phyloP scores from a whole-genome alignment of 2,888 invertebrate genomes.

The Drosophila prolongata region DNA sequence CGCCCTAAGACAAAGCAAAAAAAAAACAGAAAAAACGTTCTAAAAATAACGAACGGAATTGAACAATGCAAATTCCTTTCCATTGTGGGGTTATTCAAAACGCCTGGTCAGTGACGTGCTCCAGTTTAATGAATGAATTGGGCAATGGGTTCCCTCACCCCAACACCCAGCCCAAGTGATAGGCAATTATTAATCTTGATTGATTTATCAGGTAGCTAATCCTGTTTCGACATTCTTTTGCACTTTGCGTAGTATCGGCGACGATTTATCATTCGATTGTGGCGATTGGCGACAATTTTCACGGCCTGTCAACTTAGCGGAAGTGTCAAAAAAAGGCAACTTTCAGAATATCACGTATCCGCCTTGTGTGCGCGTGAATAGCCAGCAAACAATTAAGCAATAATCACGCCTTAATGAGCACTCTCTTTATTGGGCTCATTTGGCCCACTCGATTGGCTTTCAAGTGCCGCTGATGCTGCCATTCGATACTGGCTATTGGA shows the following conservation, averaged over 20 bases:
- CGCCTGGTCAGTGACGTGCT: conserved; percentile 64
- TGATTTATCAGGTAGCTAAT: conserved; percentile 75
- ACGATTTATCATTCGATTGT: conserved; percentile 74
- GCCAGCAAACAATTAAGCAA: conserved; percentile 71
- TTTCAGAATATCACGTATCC: conserved; percentile 61
- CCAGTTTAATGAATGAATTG: conserved; percentile 56
- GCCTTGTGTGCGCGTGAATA: conserved; percentile 54
- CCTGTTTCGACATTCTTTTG: conserved; percentile 76
- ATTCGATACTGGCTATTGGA: conserved; percentile 11
- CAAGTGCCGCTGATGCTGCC: conserved; percentile 62
- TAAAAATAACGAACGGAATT: conserved; percentile 56
- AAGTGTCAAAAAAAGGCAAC: conserved; percentile 68
- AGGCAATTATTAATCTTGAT: conserved; percentile 76
- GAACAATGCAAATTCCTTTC: conserved; percentile 61
- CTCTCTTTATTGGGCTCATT: conserved; percentile 37
- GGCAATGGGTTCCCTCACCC: conserved; percentile 18
- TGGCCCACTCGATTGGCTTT: conserved; percentile 61
- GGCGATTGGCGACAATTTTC: conserved; percentile 70
- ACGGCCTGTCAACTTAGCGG: conserved; percentile 81
- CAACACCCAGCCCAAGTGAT: conserved; percentile 48
- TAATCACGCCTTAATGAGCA: conserved; percentile 76
- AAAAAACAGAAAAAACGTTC: conserved; percentile 46
- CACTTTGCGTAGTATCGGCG: conserved; percentile 52
- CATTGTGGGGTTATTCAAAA: conserved; percentile 68
- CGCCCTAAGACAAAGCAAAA: conserved; percentile 44